Conservation (phyloP, 1,140 invertebrate species). For the Kradibia gibbosae region DNA sequence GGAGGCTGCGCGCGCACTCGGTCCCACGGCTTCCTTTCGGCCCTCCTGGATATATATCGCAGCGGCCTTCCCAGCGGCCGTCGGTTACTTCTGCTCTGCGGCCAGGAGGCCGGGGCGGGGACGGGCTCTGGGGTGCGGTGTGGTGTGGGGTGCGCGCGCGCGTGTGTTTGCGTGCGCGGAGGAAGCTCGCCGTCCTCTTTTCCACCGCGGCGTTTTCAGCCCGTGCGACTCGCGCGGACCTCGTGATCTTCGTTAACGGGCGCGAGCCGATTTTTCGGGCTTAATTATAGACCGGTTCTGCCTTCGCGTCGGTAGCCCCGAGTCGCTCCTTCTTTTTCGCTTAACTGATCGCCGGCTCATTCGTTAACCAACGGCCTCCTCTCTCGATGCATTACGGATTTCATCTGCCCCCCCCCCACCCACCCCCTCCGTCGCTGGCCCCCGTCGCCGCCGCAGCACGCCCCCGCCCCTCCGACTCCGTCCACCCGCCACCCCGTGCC, state of each 20-base stretch:
- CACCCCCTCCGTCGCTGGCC: background rate
- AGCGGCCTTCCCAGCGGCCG: background rate
- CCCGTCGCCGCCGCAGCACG: too few relatives aligned
- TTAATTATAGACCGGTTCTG: background rate
- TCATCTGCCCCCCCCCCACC: background rate
- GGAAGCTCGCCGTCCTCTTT: background rate
- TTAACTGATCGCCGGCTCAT: background rate
- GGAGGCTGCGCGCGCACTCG: background rate
- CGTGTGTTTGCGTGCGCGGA: too few relatives aligned
- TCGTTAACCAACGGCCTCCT: background rate
- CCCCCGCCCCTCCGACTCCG: too few relatives aligned
- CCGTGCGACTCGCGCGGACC: background rate
- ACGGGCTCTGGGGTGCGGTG: too few relatives aligned
- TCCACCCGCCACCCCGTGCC: too few relatives aligned
- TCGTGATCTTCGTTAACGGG: background rate
- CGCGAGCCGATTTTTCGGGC: background rate
- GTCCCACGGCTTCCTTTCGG: conserved; percentile 8
- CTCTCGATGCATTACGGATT: background rate
- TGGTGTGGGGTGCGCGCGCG: too few relatives aligned
- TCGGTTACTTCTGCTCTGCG: background rate
- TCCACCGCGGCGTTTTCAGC: background rate
- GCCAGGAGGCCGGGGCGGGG: too few relatives aligned
- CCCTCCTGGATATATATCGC: background rate
- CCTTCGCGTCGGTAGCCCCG: background rate
- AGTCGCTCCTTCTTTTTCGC: background rate